Evolutionary conservation across 2,888 invertebrate species (phyloP).

Genomic region (Dasysyrphus albostriatus): DNA sequence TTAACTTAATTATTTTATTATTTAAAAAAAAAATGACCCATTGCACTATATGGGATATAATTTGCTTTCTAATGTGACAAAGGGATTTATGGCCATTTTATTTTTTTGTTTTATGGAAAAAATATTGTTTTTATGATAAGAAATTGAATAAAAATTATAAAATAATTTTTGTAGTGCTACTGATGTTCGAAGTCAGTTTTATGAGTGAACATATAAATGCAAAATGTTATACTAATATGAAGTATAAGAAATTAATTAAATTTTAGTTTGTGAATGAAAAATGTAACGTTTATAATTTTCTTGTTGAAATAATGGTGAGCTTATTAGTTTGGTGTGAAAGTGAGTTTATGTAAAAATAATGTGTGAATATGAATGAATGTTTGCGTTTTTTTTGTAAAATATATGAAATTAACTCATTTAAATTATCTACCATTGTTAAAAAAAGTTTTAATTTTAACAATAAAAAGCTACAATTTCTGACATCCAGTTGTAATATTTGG

Average conservation of each 20-base stretch:
- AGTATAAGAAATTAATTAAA: background rate
- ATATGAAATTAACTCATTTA: background rate
- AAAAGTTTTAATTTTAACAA: background rate
- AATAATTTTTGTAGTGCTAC: constrained; percentile 12
- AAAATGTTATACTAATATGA: no score
- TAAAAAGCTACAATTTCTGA: background rate
- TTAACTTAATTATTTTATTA: constrained; percentile 10
- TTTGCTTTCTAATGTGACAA: background rate
- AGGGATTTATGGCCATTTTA: constrained; percentile 59
- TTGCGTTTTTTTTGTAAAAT: background rate
- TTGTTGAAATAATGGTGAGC: background rate
- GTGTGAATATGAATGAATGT: background rate
- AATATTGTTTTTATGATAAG: background rate
- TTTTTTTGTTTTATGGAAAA: constrained; percentile 14
- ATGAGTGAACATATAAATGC: constrained; percentile 24
- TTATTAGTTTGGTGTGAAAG: background rate
- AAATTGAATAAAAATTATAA: background rate
- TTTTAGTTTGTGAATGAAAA: background rate
- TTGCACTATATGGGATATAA: constrained; percentile 53
- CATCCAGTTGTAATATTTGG: background rate
- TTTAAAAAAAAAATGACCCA: constrained; percentile 53
- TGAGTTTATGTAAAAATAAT: background rate
- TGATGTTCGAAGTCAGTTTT: constrained; percentile 14
- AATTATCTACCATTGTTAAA: background rate
- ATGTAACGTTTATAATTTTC: background rate